Percentiles rank a stretch among this genome's conserved stretches.
phyloP scores from a whole-genome alignment of 1,140 invertebrate genomes.

The Gryllus bimaculatus region DNA sequence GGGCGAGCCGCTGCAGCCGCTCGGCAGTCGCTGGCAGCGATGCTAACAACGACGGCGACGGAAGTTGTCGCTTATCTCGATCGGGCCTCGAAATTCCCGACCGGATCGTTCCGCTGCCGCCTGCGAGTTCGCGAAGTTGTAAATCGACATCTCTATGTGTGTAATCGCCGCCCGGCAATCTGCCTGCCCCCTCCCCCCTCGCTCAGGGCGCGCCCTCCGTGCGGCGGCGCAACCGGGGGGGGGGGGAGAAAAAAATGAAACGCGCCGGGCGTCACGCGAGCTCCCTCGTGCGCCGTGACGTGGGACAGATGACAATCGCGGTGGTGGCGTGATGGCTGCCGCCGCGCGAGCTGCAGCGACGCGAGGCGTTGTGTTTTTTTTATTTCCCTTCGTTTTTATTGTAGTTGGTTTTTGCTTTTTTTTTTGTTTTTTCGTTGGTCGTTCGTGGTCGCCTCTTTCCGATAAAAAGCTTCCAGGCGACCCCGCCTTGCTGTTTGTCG shows the following conservation, averaged over 20 bases:
- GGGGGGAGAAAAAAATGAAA: neutral
- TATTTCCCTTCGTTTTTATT: no score
- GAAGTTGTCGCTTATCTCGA: neutral
- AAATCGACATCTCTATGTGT: neutral
- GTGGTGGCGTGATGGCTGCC: neutral
- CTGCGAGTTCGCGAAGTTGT: neutral
- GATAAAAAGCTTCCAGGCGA: no score
- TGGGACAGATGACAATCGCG: neutral
- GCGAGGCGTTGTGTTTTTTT: no score
- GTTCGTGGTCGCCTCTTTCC: no score
- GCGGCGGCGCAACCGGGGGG: no score
- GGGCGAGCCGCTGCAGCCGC: no score
- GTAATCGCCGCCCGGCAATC: neutral
- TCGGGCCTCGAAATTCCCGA: neutral
- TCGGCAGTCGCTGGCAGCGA: no score
- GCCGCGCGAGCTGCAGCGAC: no score
- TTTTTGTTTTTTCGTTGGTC: no score
- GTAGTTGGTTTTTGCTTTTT: no score
- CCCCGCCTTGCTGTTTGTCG: no score
- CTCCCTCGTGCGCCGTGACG: neutral
- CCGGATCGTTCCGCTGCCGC: neutral
- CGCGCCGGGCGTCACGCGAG: neutral
- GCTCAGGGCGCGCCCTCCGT: neutral
- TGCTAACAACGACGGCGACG: neutral
- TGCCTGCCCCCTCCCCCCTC: neutral